Evolutionary conservation across 2,888 invertebrate genomes (phyloP).

Genomic region (Mellilla xanthometata): DNA sequence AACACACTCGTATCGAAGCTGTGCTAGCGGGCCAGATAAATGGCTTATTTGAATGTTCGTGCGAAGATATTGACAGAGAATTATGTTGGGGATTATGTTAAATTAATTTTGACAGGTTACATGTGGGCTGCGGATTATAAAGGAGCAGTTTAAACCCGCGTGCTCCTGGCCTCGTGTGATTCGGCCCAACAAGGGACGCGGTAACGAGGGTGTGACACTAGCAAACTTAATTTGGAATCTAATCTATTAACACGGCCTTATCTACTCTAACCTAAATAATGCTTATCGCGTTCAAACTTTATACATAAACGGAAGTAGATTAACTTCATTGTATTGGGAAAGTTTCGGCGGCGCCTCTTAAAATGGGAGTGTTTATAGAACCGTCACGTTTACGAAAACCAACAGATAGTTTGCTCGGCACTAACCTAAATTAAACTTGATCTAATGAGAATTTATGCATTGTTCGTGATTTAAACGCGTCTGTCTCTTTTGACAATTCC

Average conservation of each 20-base stretch:
- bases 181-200: slow-evolving; percentile 31
- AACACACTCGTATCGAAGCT: too few species aligned
- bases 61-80: slow-evolving; percentile 24
- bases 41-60: not conserved
- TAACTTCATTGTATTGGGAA: slow-evolving; percentile 28
- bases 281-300: slow-evolving; percentile 29
- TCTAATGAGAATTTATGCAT: slow-evolving; percentile 50
- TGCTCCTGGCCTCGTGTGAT: slow-evolving; percentile 45
- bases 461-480: slow-evolving; percentile 31
- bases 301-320: slow-evolving; percentile 30
- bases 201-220: slow-evolving; percentile 61
- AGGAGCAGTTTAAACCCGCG: slow-evolving; percentile 46
- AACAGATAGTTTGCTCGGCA: slow-evolving; percentile 23
- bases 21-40: too few species aligned
- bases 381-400: slow-evolving; percentile 19
- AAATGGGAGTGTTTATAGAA: slow-evolving; percentile 21
- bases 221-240: slow-evolving; percentile 57
- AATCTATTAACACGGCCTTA: slow-evolving; percentile 57
- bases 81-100: slow-evolving; percentile 45
- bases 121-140: slow-evolving; percentile 50
- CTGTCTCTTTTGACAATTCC: slow-evolving; percentile 33
- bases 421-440: slow-evolving; percentile 25
- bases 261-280: slow-evolving; percentile 43
- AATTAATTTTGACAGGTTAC: slow-evolving; percentile 46
- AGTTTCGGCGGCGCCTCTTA: slow-evolving; percentile 18